Evolutionary conservation across 2,113 vertebrate species (phyloP).

Genomic region (Dicrurus megarhynchus): DNA sequence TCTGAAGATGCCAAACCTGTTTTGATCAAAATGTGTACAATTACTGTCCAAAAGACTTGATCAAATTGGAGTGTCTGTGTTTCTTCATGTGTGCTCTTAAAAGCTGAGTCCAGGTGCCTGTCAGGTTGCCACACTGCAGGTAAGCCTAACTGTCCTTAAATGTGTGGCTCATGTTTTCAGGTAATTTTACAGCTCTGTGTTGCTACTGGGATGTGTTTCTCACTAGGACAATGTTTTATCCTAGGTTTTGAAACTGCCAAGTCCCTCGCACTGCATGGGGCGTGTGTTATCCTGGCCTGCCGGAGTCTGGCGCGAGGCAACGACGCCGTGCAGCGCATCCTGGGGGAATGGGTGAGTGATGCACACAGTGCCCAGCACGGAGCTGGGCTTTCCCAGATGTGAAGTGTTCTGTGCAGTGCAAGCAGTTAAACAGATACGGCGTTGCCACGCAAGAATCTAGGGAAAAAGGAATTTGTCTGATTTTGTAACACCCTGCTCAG

Average conservation of each 20-base stretch:
- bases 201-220: not conserved
- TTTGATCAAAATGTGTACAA: not conserved
- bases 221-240: slow-evolving; percentile 22
- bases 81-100: not conserved
- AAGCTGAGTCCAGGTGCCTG: not conserved
- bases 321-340: slow-evolving; percentile 82
- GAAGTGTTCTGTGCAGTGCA: not conserved
- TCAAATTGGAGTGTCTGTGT: not conserved
- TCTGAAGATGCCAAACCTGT: not conserved
- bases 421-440: no score
- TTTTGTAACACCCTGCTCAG: not conserved
- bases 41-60: not conserved
- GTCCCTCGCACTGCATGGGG: slow-evolving; percentile 93
- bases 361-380: not conserved
- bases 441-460: not conserved
- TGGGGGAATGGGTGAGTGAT: slow-evolving; percentile 89
- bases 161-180: not conserved
- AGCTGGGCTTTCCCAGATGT: rapidly evolving
- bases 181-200: not conserved
- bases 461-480: not conserved
- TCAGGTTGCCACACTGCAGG: not conserved
- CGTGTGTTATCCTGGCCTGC: slow-evolving; percentile 90
- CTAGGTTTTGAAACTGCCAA: slow-evolving; percentile 94
- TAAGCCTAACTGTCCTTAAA: not conserved
- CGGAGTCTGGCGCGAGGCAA: slow-evolving; percentile 79